phyloP scores from a whole-genome alignment of 2,888 invertebrate species.

The Zeuzera pyrina region DNA sequence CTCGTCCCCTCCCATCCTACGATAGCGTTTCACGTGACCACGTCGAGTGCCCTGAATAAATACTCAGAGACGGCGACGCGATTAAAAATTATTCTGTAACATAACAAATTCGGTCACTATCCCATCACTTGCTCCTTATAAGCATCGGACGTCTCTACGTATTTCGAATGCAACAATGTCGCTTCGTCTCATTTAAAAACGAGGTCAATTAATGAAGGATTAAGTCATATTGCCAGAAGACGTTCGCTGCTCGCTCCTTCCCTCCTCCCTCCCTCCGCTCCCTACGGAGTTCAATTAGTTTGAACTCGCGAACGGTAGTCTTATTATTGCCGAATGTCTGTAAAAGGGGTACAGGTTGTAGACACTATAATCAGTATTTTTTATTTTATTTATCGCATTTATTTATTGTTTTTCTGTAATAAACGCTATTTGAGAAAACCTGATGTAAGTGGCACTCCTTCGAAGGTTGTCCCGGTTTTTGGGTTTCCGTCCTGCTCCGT shows the following conservation, averaged over 20 bases:
- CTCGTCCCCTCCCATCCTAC: conserved; percentile 14
- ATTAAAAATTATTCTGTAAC: too few species aligned
- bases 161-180: conserved; percentile 25
- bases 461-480: conserved; percentile 75
- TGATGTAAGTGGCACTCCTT: conserved; percentile 65
- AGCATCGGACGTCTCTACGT: conserved; percentile 44
- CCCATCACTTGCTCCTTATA: conserved; percentile 25
- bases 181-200: conserved; percentile 50
- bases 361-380: conserved; percentile 55
- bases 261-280: conserved; percentile 19
- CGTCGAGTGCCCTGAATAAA: not conserved
- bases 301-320: conserved; percentile 57
- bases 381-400: conserved; percentile 66
- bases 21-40: not conserved
- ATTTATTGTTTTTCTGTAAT: conserved; percentile 63
- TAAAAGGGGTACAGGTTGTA: conserved; percentile 71
- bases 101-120: conserved; percentile 28
- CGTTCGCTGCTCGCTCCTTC: conserved; percentile 44
- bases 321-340: conserved; percentile 61
- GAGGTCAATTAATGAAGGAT: conserved; percentile 65
- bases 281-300: conserved; percentile 53
- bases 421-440: conserved; percentile 56
- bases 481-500: conserved; percentile 68
- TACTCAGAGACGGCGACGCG: too few species aligned
- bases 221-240: conserved; percentile 42